phyloP scores from a whole-genome alignment of 2,797 vertebrate genomes.

The Cirrhinus molitorella region DNA sequence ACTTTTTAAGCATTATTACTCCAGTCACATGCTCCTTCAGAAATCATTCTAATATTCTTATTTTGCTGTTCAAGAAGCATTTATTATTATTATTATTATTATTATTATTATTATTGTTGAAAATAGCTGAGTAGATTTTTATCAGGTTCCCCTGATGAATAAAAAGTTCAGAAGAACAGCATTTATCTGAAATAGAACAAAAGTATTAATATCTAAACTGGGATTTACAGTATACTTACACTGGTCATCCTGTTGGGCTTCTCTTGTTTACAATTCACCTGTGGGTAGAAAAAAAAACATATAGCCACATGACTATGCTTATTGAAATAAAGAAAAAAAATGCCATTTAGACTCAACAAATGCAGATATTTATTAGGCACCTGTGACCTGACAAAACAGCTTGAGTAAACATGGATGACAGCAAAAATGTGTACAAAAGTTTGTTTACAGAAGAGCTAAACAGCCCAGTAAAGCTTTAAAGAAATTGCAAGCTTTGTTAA shows the following conservation, averaged over 20 bases:
- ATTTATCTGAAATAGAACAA: too few relatives aligned
- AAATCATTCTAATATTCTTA: too few relatives aligned
- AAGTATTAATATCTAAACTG: too few relatives aligned
- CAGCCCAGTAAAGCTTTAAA: not conserved
- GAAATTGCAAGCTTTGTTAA: not conserved
- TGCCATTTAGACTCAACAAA: not conserved
- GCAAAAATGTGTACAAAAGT: not conserved
- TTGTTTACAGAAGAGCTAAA: not conserved
- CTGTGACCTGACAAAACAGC: not conserved
- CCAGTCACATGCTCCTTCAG: too few relatives aligned
- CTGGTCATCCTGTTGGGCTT: constrained; percentile 67
- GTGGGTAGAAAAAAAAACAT: not conserved
- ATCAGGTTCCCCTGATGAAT: too few relatives aligned
- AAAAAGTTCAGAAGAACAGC: too few relatives aligned
- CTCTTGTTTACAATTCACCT: constrained; percentile 55
- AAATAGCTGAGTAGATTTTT: too few relatives aligned
- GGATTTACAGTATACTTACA: constrained; percentile 52
- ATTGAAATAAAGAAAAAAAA: not conserved
- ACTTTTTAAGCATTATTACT: too few relatives aligned
- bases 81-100: too few relatives aligned
- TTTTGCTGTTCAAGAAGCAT: too few relatives aligned
- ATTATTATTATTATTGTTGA: too few relatives aligned
- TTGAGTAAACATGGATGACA: not conserved
- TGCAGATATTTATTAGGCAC: not conserved
- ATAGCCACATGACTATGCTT: not conserved